A percentile compares a stretch with the other conserved stretches of the same genome.
Conservation (phyloP, 1,140 invertebrate genomes). For the Monochamus saltuarius region DNA sequence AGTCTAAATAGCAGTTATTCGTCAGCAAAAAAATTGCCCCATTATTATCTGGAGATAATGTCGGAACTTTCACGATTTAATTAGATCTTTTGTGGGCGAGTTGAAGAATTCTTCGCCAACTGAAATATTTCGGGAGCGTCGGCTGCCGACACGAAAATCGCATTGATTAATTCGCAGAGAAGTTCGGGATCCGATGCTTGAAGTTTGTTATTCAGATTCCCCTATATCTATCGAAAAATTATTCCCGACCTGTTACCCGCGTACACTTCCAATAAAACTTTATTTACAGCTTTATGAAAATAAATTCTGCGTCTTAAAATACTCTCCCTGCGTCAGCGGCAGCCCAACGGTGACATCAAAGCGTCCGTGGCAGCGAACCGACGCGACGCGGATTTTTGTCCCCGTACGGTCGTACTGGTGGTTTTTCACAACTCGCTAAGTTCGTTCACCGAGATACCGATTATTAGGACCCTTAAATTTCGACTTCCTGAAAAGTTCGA, state of each 20-base stretch:
- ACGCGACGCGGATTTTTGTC: neutral
- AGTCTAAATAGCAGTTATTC: too few species aligned
- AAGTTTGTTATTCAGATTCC: too few species aligned
- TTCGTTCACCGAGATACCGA: neutral
- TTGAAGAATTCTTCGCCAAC: too few species aligned
- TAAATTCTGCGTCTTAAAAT: slow-evolving; percentile 15
- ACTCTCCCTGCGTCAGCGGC: slow-evolving; percentile 10
- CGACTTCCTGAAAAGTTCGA: neutral
- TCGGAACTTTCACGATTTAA: too few species aligned
- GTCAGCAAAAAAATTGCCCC: too few species aligned
- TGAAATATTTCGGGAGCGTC: too few species aligned
- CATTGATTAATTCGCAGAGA: too few species aligned
- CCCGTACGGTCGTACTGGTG: neutral
- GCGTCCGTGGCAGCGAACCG: neutral
- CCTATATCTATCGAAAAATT: slow-evolving; percentile 3
- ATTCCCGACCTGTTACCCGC: slow-evolving; percentile 11
- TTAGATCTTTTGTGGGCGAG: too few species aligned
- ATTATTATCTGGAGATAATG: too few species aligned
- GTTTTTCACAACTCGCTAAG: neutral
- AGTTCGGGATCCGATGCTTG: too few species aligned
- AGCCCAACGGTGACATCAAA: slow-evolving; percentile 14
- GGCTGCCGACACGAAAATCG: too few species aligned
- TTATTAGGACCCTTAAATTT: neutral
- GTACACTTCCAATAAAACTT: slow-evolving; percentile 14
- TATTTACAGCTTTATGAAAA: slow-evolving; percentile 20